A percentile compares a stretch with the other conserved stretches of the same genome.
These are phyloP conservation scores for Mormyrus lacerda DNA, from an alignment of 2,113 vertebrate species.

Conservation along the genomic window DNA sequence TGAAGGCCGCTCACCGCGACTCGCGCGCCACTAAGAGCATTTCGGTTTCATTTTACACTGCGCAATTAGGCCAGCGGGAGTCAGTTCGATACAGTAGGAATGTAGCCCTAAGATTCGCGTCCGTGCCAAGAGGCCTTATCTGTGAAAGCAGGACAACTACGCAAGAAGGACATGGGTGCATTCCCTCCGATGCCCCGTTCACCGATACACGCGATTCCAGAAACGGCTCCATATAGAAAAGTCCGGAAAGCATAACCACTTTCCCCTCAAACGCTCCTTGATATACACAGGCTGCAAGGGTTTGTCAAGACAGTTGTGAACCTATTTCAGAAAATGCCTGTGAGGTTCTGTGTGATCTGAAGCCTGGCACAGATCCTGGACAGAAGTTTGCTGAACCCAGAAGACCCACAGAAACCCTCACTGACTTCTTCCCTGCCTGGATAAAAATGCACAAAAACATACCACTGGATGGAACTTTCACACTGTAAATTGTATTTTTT, in stretches of 20 bases:
- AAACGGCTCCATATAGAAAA: background rate
- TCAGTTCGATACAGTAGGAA: background rate
- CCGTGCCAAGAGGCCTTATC: background rate
- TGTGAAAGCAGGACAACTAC: background rate
- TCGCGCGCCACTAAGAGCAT: background rate
- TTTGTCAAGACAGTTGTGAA: background rate
- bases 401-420: background rate
- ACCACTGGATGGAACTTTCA: background rate
- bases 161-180: background rate
- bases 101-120: background rate
- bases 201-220: background rate
- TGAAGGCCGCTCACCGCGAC: background rate
- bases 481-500: background rate
- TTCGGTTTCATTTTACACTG: slow-evolving; percentile 8
- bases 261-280: background rate
- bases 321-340: background rate
- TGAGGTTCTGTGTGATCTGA: background rate
- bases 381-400: background rate
- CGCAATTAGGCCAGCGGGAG: background rate
- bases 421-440: background rate
- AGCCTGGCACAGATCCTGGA: background rate
- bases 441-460: background rate
- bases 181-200: background rate
- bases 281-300: background rate
- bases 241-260: background rate